Evolutionary conservation across 2,113 vertebrate genomes (phyloP).

Genomic region (Ploceus nigricollis): DNA sequence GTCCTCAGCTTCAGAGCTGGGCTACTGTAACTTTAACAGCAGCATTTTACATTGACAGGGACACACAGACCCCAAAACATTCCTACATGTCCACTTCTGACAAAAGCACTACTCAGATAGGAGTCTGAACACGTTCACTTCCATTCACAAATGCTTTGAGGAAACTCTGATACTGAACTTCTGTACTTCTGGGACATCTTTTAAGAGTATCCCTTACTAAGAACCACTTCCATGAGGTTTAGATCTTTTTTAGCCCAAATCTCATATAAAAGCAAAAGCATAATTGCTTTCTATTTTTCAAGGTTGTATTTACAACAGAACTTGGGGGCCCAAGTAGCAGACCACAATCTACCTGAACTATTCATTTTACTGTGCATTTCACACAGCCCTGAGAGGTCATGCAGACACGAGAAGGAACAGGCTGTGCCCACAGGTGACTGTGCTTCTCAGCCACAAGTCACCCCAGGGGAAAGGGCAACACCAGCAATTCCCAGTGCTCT

Average conservation of each 20-base stretch:
- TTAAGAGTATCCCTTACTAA: not conserved
- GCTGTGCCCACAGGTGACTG: not conserved
- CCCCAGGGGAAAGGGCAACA: not conserved
- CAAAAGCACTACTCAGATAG: not conserved
- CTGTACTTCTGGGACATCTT: not conserved
- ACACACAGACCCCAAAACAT: not conserved
- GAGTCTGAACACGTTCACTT: fast-evolving
- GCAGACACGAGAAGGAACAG: not conserved
- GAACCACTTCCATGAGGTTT: not conserved
- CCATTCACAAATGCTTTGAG: not conserved
- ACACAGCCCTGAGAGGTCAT: not conserved
- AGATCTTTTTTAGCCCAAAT: not conserved
- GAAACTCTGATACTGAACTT: not conserved
- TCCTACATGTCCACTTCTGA: not conserved
- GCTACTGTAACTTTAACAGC: not conserved
- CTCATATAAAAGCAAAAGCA: not conserved
- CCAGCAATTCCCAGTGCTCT: not conserved
- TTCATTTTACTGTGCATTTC: not conserved
- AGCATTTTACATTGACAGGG: not conserved
- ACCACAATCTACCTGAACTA: not conserved
- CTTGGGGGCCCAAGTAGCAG: not conserved
- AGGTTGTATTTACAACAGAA: not conserved
- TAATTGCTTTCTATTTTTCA: not conserved
- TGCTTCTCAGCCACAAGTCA: not conserved
- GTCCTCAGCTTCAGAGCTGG: not conserved